Conservation (phyloP, 2,797 vertebrate genomes). For the Syngnathus acus region DNA sequence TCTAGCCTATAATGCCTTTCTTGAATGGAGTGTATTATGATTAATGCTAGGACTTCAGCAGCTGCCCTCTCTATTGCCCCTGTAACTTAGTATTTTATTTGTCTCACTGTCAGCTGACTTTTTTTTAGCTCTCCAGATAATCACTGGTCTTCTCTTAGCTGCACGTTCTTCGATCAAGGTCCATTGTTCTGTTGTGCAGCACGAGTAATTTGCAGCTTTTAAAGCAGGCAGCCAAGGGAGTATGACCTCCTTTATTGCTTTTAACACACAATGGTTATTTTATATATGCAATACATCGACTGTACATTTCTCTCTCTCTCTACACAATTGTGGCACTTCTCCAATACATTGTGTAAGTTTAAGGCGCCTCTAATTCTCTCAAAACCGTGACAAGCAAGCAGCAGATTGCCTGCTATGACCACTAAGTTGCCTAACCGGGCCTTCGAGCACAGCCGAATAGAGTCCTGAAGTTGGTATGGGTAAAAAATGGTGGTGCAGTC, state of each 20-base stretch:
- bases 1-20: constrained; percentile 12
- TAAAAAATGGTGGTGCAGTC: not conserved
- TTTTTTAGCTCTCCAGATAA: constrained; percentile 18
- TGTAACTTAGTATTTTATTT: not conserved
- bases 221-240: constrained; percentile 18
- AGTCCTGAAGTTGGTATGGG: not conserved
- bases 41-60: not conserved
- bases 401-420: not conserved
- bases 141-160: constrained; percentile 6
- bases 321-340: not conserved
- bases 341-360: not conserved
- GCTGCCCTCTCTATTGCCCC: not conserved
- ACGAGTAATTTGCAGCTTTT: constrained; percentile 53
- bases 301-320: constrained; percentile 12
- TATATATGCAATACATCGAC: constrained; percentile 32
- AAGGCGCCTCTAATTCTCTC: not conserved
- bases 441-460: not conserved
- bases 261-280: constrained; percentile 36
- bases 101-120: constrained; percentile 5
- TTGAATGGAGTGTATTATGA: constrained; percentile 6
- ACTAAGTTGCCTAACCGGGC: not conserved
- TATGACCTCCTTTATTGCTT: constrained; percentile 19
- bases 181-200: constrained; percentile 45
- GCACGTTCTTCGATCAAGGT: not conserved
- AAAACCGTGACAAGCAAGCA: not conserved